Percentiles rank a stretch among this genome's conserved stretches.
Evolutionary conservation across 2,888 invertebrate genomes (phyloP).

Genomic region (Parnassius smintheus): DNA sequence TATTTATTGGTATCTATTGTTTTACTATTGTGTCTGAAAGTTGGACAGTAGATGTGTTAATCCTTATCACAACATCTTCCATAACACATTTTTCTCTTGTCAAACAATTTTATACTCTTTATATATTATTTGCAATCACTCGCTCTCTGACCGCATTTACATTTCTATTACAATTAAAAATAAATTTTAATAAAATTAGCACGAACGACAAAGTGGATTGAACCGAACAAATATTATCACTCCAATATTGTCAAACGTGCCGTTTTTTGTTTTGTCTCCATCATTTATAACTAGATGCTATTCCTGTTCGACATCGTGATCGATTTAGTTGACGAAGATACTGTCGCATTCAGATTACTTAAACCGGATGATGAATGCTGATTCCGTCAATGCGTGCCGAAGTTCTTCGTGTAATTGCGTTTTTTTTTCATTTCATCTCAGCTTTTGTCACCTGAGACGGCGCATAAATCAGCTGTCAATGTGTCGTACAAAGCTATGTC

Average conservation of each 20-base stretch:
- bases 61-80: too few species aligned
- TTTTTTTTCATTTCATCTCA: conserved; percentile 48
- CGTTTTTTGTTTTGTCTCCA: conserved; percentile 15
- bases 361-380: conserved; percentile 63
- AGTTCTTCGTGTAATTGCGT: conserved; percentile 59
- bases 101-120: too few species aligned
- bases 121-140: too few species aligned
- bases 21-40: too few species aligned
- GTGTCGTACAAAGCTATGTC: conserved; percentile 60
- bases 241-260: conserved; percentile 6
- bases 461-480: conserved; percentile 76
- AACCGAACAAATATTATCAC: conserved; percentile 15
- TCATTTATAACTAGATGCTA: conserved; percentile 19
- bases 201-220: conserved; percentile 2
- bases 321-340: conserved; percentile 46
- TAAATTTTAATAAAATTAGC: neutral
- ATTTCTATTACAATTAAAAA: too few species aligned
- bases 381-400: conserved; percentile 57
- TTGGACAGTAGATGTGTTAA: too few species aligned
- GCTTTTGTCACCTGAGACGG: conserved; percentile 68
- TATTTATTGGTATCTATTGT: too few species aligned
- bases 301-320: conserved; percentile 29
- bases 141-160: too few species aligned
- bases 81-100: too few species aligned
- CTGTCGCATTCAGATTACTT: conserved; percentile 54